Evolutionary conservation across 1,140 invertebrate species (phyloP).

Genomic region (Drosophila sturtevanti): DNA sequence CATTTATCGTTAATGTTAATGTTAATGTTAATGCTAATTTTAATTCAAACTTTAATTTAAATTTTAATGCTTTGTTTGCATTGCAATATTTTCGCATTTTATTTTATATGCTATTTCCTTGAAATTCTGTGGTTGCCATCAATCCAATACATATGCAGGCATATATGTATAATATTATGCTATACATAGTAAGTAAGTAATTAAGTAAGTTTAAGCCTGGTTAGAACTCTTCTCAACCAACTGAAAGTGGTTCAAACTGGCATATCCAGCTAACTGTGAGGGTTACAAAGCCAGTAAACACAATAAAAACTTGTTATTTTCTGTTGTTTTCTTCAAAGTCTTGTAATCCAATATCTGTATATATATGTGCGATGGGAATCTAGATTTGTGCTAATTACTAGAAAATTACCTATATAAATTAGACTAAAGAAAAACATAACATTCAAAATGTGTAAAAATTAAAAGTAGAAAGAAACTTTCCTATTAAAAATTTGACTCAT

Average conservation of each 20-base stretch:
- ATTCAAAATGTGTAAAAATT: neutral
- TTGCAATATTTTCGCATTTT: neutral
- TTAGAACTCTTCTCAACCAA: slow-evolving; percentile 71
- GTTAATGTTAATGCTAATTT: slow-evolving; percentile 28
- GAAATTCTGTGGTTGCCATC: slow-evolving; percentile 52
- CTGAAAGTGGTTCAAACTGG: slow-evolving; percentile 73
- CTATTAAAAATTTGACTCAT: no score
- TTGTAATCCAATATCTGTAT: slow-evolving; percentile 61
- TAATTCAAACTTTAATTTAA: no score
- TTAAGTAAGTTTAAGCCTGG: slow-evolving; percentile 41
- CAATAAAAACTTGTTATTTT: slow-evolving; percentile 48
- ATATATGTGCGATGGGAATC: slow-evolving; percentile 1
- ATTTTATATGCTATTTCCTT: slow-evolving; percentile 39
- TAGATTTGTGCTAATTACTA: slow-evolving; percentile 51
- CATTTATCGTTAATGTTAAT: slow-evolving; percentile 34
- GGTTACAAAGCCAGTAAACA: slow-evolving; percentile 39
- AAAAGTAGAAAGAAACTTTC: neutral
- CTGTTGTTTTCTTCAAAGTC: slow-evolving; percentile 36
- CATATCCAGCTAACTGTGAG: slow-evolving; percentile 62
- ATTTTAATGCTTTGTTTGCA: slow-evolving; percentile 27
- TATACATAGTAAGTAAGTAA: no score
- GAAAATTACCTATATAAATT: neutral
- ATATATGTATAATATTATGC: slow-evolving; percentile 33
- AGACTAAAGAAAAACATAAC: neutral
- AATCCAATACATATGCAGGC: no score